A percentile compares a stretch with the other conserved stretches of the same genome.
Evolutionary conservation across 2,888 invertebrate species (phyloP).

Genomic region (Phaedon cochleariae): DNA sequence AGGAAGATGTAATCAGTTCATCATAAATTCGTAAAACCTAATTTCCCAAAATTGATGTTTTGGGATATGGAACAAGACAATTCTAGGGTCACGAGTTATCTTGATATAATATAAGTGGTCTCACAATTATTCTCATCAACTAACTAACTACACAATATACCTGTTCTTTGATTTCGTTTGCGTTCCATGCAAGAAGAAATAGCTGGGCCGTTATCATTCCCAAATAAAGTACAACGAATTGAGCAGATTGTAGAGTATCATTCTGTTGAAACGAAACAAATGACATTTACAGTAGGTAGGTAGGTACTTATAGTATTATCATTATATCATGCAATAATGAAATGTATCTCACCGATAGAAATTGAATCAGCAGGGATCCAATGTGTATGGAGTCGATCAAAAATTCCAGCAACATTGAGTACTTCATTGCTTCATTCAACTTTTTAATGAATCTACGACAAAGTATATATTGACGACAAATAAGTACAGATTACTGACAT

Average conservation of each 20-base stretch:
- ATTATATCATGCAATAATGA: too few species aligned
- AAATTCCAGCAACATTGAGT: conserved; percentile 49
- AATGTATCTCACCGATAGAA: conserved; percentile 18
- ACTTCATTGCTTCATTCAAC: conserved; percentile 42
- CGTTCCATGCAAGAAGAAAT: conserved; percentile 49
- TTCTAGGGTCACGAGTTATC: too few species aligned
- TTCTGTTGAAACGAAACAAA: not conserved
- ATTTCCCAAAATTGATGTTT: too few species aligned
- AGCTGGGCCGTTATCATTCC: conserved; percentile 43
- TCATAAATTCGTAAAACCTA: too few species aligned
- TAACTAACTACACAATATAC: conserved; percentile 26
- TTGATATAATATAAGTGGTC: too few species aligned
- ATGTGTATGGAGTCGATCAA: conserved; percentile 43
- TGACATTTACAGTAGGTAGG: not conserved
- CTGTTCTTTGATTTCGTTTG: conserved; percentile 49
- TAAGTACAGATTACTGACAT: not conserved
- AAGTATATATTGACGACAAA: not conserved
- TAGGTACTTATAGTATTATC: too few species aligned
- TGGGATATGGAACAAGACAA: too few species aligned
- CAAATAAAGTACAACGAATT: not conserved
- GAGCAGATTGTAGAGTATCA: not conserved
- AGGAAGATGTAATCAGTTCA: too few species aligned
- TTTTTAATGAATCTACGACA: conserved; percentile 39
- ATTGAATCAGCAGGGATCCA: conserved; percentile 23
- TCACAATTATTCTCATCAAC: too few species aligned